phyloP scores from a whole-genome alignment of 2,888 invertebrate species.

The Ectobius pallidus region DNA sequence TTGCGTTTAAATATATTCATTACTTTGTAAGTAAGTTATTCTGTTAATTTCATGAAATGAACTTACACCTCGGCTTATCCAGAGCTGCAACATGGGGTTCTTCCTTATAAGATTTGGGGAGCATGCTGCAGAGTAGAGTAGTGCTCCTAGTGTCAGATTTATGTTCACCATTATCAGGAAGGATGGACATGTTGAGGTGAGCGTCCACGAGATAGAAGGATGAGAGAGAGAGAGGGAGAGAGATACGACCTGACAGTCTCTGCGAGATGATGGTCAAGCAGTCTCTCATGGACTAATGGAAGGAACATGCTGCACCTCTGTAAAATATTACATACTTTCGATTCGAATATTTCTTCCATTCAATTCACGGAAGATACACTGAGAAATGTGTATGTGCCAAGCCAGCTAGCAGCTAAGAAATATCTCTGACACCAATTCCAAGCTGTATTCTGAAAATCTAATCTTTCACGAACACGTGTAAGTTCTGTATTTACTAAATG shows the following conservation, averaged over 20 bases:
- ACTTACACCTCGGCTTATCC: too few species aligned
- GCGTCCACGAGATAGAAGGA: slow-evolving; percentile 27
- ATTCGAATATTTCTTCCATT: slow-evolving; percentile 23
- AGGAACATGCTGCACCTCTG: slow-evolving; percentile 7
- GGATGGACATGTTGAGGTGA: slow-evolving; percentile 40
- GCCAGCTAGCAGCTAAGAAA: not conserved
- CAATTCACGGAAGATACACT: slow-evolving; percentile 8
- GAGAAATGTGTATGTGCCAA: not conserved
- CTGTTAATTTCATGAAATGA: too few species aligned
- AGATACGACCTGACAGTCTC: slow-evolving; percentile 16
- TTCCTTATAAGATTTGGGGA: slow-evolving; percentile 11
- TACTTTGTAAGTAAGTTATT: too few species aligned
- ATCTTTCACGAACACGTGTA: too few species aligned
- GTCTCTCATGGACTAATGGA: slow-evolving; percentile 11
- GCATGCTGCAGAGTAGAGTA: slow-evolving; percentile 1
- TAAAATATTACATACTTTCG: slow-evolving; percentile 30
- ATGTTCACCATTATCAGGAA: slow-evolving; percentile 41
- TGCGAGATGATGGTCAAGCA: slow-evolving; percentile 23
- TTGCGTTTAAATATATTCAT: too few species aligned
- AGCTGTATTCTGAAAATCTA: too few species aligned
- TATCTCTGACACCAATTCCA: not conserved
- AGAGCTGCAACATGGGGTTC: slow-evolving; percentile 13
- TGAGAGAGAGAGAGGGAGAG: not conserved
- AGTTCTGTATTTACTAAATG: too few species aligned
- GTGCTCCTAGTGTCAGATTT: slow-evolving; percentile 37